Conservation (phyloP, 2,888 invertebrate genomes). For the Synanthedon myopaeformis region DNA sequence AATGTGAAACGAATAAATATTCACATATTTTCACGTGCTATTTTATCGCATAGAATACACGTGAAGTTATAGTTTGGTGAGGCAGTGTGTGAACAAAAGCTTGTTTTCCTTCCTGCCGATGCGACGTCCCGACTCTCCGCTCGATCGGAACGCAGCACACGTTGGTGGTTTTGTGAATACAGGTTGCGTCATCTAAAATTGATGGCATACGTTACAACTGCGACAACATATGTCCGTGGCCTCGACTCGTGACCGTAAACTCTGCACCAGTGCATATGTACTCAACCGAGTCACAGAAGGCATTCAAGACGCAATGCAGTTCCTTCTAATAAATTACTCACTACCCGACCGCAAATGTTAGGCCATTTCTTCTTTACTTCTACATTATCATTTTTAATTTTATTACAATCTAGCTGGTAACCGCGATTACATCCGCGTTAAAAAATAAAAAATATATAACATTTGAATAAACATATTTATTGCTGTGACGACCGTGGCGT, state of each 20-base stretch:
- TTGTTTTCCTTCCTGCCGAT: not conserved
- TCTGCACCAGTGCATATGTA: not conserved
- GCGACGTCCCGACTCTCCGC: not conserved
- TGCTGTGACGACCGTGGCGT: too few relatives aligned
- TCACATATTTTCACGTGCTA: too few relatives aligned
- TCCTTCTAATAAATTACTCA: not conserved
- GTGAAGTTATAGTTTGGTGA: too few relatives aligned
- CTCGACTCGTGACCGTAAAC: slow-evolving; percentile 11
- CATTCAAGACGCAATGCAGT: not conserved
- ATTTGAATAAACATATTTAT: too few relatives aligned
- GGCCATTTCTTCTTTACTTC: too few relatives aligned
- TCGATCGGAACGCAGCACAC: slow-evolving; percentile 6
- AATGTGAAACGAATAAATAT: too few relatives aligned
- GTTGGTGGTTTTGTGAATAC: slow-evolving; percentile 4
- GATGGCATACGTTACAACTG: slow-evolving; percentile 24
- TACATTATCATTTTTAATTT: too few relatives aligned
- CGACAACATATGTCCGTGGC: slow-evolving; percentile 14
- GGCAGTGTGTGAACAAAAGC: not conserved
- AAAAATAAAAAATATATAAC: too few relatives aligned
- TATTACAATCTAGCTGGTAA: too few relatives aligned
- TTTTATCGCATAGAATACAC: too few relatives aligned
- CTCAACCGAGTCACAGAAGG: not conserved
- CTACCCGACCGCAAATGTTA: not conserved
- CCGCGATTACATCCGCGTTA: too few relatives aligned
- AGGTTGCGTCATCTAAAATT: slow-evolving; percentile 38